These are phyloP conservation scores for Zingel zingel DNA, from an alignment of 2,113 vertebrate genomes.

Conservation along the genomic window DNA sequence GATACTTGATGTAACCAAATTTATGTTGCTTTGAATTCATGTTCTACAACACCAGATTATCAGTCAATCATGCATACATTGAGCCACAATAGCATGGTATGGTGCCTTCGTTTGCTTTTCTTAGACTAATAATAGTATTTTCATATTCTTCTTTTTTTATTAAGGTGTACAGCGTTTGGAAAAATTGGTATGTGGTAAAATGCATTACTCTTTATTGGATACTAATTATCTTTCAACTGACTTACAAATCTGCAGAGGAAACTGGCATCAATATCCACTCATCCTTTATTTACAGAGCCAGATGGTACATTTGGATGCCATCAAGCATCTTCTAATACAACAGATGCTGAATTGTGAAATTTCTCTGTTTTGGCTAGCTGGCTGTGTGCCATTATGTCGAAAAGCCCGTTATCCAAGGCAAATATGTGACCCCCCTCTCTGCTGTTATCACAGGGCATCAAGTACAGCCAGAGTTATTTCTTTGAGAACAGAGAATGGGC, in stretches of 20 bases:
- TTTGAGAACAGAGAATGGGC: constrained; percentile 53
- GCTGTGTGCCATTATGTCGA: constrained; percentile 57
- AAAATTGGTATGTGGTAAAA: not conserved
- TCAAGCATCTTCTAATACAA: constrained; percentile 60
- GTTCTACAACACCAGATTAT: not conserved
- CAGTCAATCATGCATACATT: not conserved
- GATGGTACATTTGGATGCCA: constrained; percentile 70
- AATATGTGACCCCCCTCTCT: constrained; percentile 64
- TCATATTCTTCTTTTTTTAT: not conserved
- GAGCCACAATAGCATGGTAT: not conserved
- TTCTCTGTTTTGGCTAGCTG: constrained; percentile 61
- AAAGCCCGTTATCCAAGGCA: constrained; percentile 70
- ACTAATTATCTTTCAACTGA: constrained; percentile 42
- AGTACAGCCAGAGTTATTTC: constrained; percentile 68
- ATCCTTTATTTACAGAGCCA: constrained; percentile 69
- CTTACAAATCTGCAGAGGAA: constrained; percentile 49
- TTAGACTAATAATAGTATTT: not conserved
- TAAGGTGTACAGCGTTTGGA: not conserved
- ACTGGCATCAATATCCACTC: constrained; percentile 56
- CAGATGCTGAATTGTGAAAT: constrained; percentile 67
- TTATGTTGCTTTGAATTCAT: constrained; percentile 14
- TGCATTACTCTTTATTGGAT: constrained; percentile 26
- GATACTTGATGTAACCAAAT: not conserved
- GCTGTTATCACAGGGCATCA: constrained; percentile 62
- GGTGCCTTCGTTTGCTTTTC: constrained; percentile 1